Base-by-base conservation (phyloP, 92 coral and sea anemone species). In the Heliopora coerulea region DNA sequence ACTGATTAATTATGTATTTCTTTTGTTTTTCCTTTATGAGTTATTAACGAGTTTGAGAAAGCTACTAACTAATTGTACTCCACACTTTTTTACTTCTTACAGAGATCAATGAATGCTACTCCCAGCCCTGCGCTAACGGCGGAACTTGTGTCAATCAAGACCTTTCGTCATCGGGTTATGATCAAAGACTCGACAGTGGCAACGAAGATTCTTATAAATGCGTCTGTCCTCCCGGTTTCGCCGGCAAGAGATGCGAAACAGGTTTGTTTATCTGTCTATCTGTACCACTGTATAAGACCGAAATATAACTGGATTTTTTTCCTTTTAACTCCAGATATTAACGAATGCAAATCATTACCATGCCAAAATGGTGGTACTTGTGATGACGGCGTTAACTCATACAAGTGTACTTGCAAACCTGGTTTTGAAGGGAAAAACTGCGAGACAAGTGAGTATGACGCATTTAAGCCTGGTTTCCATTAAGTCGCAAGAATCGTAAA, bases 381-480 rank as follows among this genome's bases (percentile, higher is more conserved):
- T 65, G 48, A 35, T 61, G 12, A 70, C 49, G 44, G 33, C 6
- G 31, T 49, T 7, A 70, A 58, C 13, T 52, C 24, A n/a, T 70
- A 70, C 63, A 30, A 17, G 14, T 70, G 77, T 23, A 1, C 26
- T n/a, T 70, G 77, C 23, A 24, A 9, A 30, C 29, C 42, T 14
- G 63, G 63, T 7, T 70, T 3, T 33, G 31, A 40, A 12, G 77
- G 77, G 54, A 54, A 15, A 23, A 70, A 70, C 24, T 70, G 77
- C 63, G 77, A 70, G 77, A 70, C 58, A 54, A 54, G 77, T 70
- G 54, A 12, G 46, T 62, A 3, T 56, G 23, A 6, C 33, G 33
- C 23, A n/a, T n/a, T n/a, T n/a, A n/a, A n/a, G n/a, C n/a, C n/a
- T n/a, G n/a, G n/a, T n/a, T n/a, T n/a, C n/a, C n/a, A n/a, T n/a